These are phyloP conservation scores for Chiridota heheva DNA, from an alignment of 35 echinoderm and acorn worm species.

Conservation along the genomic window DNA sequence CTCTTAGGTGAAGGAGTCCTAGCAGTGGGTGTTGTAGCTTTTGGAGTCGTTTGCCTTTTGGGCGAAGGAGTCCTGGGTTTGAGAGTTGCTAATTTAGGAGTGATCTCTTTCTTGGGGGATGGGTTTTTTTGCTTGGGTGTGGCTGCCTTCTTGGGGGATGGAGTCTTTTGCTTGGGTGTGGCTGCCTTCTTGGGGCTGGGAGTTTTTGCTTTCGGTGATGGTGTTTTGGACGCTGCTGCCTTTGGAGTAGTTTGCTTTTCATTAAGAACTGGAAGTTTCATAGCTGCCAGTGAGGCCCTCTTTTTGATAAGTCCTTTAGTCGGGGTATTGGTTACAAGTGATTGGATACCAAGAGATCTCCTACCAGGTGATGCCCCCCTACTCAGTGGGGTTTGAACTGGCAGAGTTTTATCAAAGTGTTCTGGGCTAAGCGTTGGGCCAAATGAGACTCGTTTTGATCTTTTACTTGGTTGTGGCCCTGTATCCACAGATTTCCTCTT, in stretches of 20 bases:
- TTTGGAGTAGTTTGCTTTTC: slow-evolving; percentile 36
- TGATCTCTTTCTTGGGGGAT: background rate
- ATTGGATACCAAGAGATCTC: slow-evolving; percentile 56
- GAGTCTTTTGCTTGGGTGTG: background rate
- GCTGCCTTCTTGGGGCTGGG: background rate
- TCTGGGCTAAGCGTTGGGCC: slow-evolving; percentile 93
- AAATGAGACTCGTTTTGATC: slow-evolving; percentile 91
- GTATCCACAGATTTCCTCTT: slow-evolving; percentile 69
- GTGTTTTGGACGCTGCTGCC: too few species aligned
- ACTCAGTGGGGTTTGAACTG: slow-evolving; percentile 78
- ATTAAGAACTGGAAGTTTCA: background rate
- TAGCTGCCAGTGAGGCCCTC: slow-evolving; percentile 53
- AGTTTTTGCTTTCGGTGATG: background rate
- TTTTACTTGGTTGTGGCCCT: slow-evolving; percentile 59
- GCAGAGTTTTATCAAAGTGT: slow-evolving; percentile 89
- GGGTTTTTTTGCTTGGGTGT: background rate
- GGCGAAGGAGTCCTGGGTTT: slow-evolving; percentile 43
- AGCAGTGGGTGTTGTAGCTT: background rate
- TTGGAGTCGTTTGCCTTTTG: slow-evolving; percentile 8
- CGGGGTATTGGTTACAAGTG: slow-evolving; percentile 18
- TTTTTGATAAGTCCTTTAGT: slow-evolving; percentile 51
- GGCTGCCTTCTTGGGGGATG: background rate
- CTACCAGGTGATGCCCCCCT: slow-evolving; percentile 69
- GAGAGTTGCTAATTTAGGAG: slow-evolving; percentile 19
- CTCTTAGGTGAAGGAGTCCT: background rate